Base-by-base conservation (phyloP, 2,888 invertebrate species). In the Eudemis profundana region DNA sequence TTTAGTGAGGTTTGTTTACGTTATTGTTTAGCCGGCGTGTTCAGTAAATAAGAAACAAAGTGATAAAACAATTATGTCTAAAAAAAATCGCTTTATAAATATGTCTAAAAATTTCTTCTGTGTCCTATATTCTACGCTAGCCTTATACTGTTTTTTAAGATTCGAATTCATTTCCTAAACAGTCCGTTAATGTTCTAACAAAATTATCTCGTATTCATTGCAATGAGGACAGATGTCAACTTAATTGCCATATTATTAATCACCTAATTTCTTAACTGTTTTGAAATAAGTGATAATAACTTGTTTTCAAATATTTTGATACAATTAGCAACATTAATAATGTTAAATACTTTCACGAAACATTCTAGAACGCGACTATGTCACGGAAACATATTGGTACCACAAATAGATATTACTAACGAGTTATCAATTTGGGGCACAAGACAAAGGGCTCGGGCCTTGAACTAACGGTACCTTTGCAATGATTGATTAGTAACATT, bases 351-450 rank as follows among this genome's bases (percentile, higher is more conserved):
- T 21, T 17, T 61, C 14, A 38, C 40, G 19, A n/a, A 44, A 4
- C 33, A 23, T 53, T 61, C 61, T 61, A 61, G 61, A 61, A 36
- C 33, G 12, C 15, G 44, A 33, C 19, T 36, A 17, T 19, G 15
- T n/a, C 19, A 17, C 21, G 44, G 61, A 33, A 46, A 46, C n/a
- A 21, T 61, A 50, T 38, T n/a, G n/a, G n/a, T n/a, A n/a, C n/a
- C n/a, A n/a, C n/a, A 33, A n/a, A 3, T 12, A 36, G 0, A 0
- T 10, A 40, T 53, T 54, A 54, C 53, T 54, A 54, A 61, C 44
- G 46, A 46, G 53, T 42, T 23, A 46, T 61, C 53, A 27, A 61
- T 36, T 53, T 54, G 38, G 53, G 61, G 3, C 61, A 36, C 15
- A 14, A 10, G 2, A 38, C 61, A 61, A 54, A 46, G 57, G 19